Conservation (phyloP, 92 coral and sea anemone species). For the Desmophyllum pertusum region DNA sequence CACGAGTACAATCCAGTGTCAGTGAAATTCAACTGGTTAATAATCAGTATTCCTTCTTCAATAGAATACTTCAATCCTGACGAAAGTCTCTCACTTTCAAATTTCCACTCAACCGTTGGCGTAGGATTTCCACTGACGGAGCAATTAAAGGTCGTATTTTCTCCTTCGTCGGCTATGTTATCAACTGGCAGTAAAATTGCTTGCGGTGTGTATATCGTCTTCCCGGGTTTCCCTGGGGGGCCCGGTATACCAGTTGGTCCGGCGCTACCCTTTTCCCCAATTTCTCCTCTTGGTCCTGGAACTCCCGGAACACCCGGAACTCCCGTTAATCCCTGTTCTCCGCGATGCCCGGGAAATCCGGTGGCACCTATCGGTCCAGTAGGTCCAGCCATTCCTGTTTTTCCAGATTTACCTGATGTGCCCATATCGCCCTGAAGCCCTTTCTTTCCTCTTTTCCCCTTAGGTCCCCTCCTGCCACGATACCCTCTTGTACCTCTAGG, state of each 20-base stretch:
- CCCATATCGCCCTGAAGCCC: constrained; percentile 13
- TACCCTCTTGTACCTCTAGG: constrained; percentile 3
- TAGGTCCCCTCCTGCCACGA: constrained; percentile 29
- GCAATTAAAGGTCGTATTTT: constrained; percentile 20
- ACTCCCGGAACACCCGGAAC: constrained; percentile 1
- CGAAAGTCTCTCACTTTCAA: background rate
- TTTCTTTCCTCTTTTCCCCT: constrained; percentile 16
- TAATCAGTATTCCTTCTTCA: background rate
- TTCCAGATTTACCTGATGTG: background rate
- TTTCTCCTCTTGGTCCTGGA: constrained; percentile 28
- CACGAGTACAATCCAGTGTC: constrained; percentile 31
- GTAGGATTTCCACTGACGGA: constrained; percentile 21
- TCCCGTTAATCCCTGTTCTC: constrained; percentile 10
- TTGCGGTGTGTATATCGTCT: background rate
- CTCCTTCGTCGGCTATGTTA: constrained; percentile 1
- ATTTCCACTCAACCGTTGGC: constrained; percentile 13
- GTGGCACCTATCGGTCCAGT: constrained; percentile 3
- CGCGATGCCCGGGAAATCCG: constrained; percentile 11
- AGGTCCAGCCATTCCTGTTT: constrained; percentile 15
- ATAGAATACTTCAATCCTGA: constrained; percentile 11
- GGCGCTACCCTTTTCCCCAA: background rate
- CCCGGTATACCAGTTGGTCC: constrained; percentile 17
- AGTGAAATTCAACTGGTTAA: constrained; percentile 1
- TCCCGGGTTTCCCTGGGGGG: constrained; percentile 21
- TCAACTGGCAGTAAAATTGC: background rate